These are phyloP conservation scores for Lipophrys pholis DNA, from an alignment of 2,113 vertebrate genomes.

Conservation along the genomic window DNA sequence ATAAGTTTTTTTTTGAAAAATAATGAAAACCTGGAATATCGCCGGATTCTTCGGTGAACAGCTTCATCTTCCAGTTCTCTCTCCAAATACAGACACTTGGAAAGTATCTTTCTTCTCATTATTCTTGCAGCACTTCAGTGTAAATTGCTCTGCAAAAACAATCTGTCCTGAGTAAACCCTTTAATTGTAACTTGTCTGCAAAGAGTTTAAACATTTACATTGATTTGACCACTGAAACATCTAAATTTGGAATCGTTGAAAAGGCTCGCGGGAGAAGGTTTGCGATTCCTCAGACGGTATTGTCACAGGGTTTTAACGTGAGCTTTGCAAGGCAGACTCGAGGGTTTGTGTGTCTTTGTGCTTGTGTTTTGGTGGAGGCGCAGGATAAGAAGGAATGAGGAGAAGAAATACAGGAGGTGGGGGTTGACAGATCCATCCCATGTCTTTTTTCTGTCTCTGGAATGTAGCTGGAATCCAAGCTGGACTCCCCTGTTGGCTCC, in stretches of 20 bases:
- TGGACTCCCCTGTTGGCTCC: conserved; percentile 62
- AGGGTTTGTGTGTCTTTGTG: conserved; percentile 15
- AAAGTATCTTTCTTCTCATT: conserved; percentile 15
- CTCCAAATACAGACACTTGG: background rate
- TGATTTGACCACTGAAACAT: conserved; percentile 31
- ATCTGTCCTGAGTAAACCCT: conserved; percentile 21
- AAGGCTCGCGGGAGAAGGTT: conserved; percentile 15
- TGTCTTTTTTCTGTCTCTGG: conserved; percentile 62
- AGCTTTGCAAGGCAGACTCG: conserved; percentile 36
- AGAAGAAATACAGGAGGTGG: conserved; percentile 40
- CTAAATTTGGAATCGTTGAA: conserved; percentile 25
- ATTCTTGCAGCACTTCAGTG: conserved; percentile 3
- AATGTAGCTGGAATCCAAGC: conserved; percentile 75
- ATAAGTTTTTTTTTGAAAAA: background rate
- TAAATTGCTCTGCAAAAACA: conserved; percentile 35
- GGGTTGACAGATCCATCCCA: conserved; percentile 68
- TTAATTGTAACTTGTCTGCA: conserved; percentile 15
- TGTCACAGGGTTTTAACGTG: conserved; percentile 48
- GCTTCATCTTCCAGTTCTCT: background rate
- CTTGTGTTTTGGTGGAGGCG: conserved; percentile 33
- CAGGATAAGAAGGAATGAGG: conserved; percentile 20
- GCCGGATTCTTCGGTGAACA: background rate
- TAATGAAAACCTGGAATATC: background rate
- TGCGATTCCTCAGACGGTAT: conserved; percentile 42
- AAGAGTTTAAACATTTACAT: conserved; percentile 50